phyloP scores from a whole-genome alignment of 2,797 vertebrate genomes.

The Aphelocoma californica region DNA sequence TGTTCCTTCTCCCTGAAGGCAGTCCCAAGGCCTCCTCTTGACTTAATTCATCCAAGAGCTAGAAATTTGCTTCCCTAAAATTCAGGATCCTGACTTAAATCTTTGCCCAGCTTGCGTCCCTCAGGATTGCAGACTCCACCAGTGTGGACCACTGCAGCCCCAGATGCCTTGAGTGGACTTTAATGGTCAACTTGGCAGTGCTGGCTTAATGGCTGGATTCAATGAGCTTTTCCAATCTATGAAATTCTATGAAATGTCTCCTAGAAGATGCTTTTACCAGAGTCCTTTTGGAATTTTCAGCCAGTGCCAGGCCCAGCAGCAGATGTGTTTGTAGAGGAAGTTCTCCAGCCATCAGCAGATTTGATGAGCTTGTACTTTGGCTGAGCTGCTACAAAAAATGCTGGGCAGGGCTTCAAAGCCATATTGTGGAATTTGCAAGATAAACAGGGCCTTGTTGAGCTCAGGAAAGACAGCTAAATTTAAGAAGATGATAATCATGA shows the following conservation, averaged over 20 bases:
- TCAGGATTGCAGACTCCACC: not conserved
- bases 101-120: not conserved
- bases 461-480: not conserved
- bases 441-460: not conserved
- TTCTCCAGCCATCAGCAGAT: constrained; percentile 38
- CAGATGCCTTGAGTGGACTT: too few species aligned
- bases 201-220: not conserved
- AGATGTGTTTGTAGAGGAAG: constrained; percentile 41
- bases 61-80: not conserved
- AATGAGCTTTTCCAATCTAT: not conserved
- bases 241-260: not conserved
- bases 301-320: not conserved
- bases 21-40: not conserved
- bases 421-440: constrained; percentile 1
- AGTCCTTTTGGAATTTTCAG: not conserved
- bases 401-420: constrained; percentile 14
- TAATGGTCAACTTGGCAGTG: not conserved
- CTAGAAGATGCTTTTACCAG: not conserved
- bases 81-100: not conserved
- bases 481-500: not conserved
- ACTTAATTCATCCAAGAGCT: not conserved
- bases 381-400: not conserved
- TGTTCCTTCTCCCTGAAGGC: not conserved
- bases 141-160: not conserved
- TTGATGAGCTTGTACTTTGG: not conserved